Evolutionary conservation across 2,888 invertebrate genomes (phyloP), one percentile per base, ranked within the genome.

Genomic region (Nephrocerus scutellatus): DNA sequence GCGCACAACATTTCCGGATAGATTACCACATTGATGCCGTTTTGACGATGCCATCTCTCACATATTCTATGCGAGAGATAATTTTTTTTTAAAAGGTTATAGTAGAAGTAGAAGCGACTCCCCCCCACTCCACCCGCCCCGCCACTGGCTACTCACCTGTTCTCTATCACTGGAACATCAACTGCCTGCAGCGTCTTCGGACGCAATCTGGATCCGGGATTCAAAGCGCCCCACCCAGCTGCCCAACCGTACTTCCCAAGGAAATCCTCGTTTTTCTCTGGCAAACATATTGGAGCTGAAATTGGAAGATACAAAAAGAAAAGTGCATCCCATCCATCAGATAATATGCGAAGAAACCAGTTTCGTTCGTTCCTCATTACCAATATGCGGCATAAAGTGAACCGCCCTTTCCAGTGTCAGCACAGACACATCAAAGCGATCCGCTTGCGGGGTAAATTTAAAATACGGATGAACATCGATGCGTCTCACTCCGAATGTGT

Each of bases 1-100:
- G 92, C 91, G 62, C 92, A 92, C 66, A 92, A 79, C 92, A 92
- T 92, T 68, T 92, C 92, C 28, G 90, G 90, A 67, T 91, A 90
- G 57, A 92, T 92, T 12, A 90, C 84, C 28, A 69, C 69, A 46
- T 69, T 69, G 51, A 61, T 60, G 70, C 78, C 78, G 50, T 78
- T 78, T 52, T 77, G 76, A 28, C 77, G 69, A 53, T 78, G 78
- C 77, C 77, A 78, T 54, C 77, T 63, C 54, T 78, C 78, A 51
- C 78, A 78, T 28, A 77, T 76, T 44, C 62, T 60, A 36, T 49
- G 49, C 5, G n/a, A 15, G 13, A 34, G 19, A 22, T 19, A 22
- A 36, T 36, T 30, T 3, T n/a, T 16, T 24, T 32, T 26, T 18
- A 8, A 4, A n/a, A n/a, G n/a, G n/a, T n/a, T n/a, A n/a, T n/a